Evolutionary conservation across 1,140 invertebrate species (phyloP).

Genomic region (Delia radicum): DNA sequence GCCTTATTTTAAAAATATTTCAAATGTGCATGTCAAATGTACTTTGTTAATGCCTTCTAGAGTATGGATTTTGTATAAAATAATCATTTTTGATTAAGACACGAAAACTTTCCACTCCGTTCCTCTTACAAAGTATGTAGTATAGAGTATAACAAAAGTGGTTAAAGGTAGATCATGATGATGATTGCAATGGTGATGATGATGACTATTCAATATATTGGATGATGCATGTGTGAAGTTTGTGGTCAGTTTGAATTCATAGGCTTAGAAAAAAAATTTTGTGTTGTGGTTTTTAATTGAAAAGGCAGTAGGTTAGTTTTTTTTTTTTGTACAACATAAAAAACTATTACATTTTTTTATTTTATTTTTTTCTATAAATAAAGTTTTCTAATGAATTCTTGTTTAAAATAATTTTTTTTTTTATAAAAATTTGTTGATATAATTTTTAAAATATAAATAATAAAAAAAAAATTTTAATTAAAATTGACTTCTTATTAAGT

Average conservation of each 20-base stretch:
- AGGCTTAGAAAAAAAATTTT: not conserved
- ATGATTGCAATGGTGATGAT: not conserved
- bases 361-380: too few species aligned
- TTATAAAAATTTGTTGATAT: not conserved
- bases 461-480: not conserved
- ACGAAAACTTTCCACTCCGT: too few species aligned
- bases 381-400: too few species aligned
- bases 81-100: too few species aligned
- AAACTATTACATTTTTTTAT: not conserved
- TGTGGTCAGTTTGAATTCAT: constrained; percentile 4
- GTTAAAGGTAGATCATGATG: not conserved
- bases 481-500: not conserved
- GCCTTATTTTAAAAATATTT: too few species aligned
- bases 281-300: not conserved
- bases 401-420: too few species aligned
- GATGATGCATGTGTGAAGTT: not conserved
- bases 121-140: too few species aligned
- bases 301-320: not conserved
- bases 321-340: not conserved
- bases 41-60: too few species aligned
- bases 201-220: not conserved
- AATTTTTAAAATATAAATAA: not conserved
- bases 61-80: too few species aligned
- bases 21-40: too few species aligned
- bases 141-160: too few species aligned